These are phyloP conservation scores for Oxycera nigricornis DNA, from an alignment of 2,888 invertebrate species.

Conservation along the genomic window DNA sequence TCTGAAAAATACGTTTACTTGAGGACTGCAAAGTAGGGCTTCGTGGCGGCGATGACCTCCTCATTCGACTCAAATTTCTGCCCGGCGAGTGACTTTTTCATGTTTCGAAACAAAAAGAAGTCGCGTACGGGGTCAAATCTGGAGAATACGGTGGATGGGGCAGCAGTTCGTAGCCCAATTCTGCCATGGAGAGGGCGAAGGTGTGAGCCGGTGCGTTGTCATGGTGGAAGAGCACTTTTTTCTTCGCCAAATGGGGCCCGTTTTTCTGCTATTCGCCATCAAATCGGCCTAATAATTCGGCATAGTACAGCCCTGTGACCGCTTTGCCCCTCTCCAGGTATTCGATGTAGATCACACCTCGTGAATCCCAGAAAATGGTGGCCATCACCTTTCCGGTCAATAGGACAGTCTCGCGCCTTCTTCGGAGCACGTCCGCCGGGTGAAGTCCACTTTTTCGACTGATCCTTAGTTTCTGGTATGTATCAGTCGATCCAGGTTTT, in stretches of 20 bases:
- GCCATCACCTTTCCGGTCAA: slow-evolving; percentile 14
- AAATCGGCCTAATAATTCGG: slow-evolving; percentile 28
- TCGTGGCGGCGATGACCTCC: slow-evolving; percentile 43
- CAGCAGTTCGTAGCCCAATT: neutral
- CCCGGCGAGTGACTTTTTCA: slow-evolving; percentile 28
- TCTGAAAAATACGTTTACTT: slow-evolving; percentile 21
- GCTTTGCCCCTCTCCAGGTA: slow-evolving; percentile 7
- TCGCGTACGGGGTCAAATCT: slow-evolving; percentile 20
- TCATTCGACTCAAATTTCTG: slow-evolving; percentile 28
- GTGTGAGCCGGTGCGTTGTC: neutral
- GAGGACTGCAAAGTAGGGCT: slow-evolving; percentile 34
- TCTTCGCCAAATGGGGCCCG: neutral
- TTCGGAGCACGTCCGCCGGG: slow-evolving; percentile 16
- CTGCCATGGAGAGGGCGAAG: slow-evolving; percentile 1
- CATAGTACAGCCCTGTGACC: slow-evolving; percentile 16
- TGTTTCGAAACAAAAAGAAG: slow-evolving; percentile 30
- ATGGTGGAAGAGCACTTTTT: neutral
- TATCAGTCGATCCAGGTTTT: slow-evolving; percentile 28
- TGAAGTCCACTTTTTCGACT: slow-evolving; percentile 14
- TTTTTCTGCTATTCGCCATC: slow-evolving; percentile 20
- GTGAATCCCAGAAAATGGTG: slow-evolving; percentile 13
- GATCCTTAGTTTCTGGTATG: slow-evolving; percentile 24
- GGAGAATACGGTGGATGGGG: slow-evolving; percentile 22
- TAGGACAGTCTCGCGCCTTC: slow-evolving; percentile 11
- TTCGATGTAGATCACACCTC: slow-evolving; percentile 15